Percentiles rank a stretch among this genome's conserved stretches.
Evolutionary conservation across 2,797 vertebrate species (phyloP).

Genomic region (Hypotaenidia okinawae): DNA sequence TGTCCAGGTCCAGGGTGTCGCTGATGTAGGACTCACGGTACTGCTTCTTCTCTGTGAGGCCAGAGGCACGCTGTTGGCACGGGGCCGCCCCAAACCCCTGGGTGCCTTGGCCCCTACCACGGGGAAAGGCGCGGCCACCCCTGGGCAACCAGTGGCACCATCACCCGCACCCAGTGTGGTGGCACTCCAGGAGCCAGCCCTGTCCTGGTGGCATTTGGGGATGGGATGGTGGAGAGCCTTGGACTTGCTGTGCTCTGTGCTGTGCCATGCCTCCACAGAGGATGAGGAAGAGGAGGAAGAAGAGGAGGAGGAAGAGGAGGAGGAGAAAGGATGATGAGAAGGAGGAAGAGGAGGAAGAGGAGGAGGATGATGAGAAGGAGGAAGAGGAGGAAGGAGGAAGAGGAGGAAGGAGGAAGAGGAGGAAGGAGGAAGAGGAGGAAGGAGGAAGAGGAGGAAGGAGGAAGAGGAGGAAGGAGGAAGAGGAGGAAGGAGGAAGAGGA

Average conservation of each 20-base stretch:
- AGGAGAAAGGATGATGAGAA: neutral
- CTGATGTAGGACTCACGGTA: slow-evolving; percentile 99
- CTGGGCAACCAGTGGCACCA: neutral
- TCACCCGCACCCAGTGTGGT: accelerated
- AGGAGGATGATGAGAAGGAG: neutral
- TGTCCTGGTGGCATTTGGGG: accelerated
- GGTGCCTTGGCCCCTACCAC: accelerated
- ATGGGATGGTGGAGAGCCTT: neutral
- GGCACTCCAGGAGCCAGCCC: neutral
- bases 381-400: neutral
- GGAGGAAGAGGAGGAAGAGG: accelerated
- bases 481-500: no score
- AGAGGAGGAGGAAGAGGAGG: accelerated
- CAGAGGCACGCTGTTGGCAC: accelerated
- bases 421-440: no score
- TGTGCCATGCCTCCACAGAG: neutral
- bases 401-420: neutral
- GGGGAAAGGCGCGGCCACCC: accelerated
- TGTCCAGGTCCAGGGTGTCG: slow-evolving; percentile 94
- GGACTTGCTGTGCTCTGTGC: neutral
- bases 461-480: no score
- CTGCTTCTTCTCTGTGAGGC: slow-evolving; percentile 92
- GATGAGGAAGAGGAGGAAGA: accelerated
- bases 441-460: no score
- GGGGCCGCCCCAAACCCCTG: accelerated